Evolutionary conservation across 2,888 invertebrate species (phyloP), one percentile per base, ranked within the genome.

Genomic region (Salpingus planirostris): DNA sequence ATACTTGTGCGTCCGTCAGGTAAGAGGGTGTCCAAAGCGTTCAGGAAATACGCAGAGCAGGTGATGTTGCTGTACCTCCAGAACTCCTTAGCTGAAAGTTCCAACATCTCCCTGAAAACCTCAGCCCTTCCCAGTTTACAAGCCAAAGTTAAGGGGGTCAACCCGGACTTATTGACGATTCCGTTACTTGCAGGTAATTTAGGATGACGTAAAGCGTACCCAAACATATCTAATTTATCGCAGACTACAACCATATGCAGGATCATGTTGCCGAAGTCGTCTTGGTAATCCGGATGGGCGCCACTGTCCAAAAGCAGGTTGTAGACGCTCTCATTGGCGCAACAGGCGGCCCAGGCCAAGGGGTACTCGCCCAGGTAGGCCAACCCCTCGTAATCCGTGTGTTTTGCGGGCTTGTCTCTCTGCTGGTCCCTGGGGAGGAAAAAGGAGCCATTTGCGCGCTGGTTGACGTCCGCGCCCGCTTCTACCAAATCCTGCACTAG

Each of bases 161-260:
- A 74, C 0, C 95, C 93, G 2, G 86, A 82, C 39, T 74, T 71
- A 66, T 98, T 98, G 47, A 78, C 74, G 24, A 95, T 84, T 7
- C 91, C 89, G 56, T 92, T 90, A 55, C 88, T 86, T 3, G 97
- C 96, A 11, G 92, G 91, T 7, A 83, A 74, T 57, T 85, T 87
- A 7, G 95, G 95, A 66, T 98, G 97, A 8, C 93, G 76, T 22
- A 97, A 73, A 1, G 96, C 96, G 65, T 97, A 97, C 14, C 93
- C 92, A 60, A 96, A 97, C 96, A 97, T 97, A 54, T 92, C 91
- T 71, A 92, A 68, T 66, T 96, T 95, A 67, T 97, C 93, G 58
- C 91, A 86, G 38, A 98, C 95, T 21, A 98, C 97, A 21, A 97
- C 92, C 93, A 98, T 96, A 60, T 98, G 98, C n/a, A 98, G 71